Conservation (phyloP, 2,113 vertebrate species). For the Trinectes maculatus region DNA sequence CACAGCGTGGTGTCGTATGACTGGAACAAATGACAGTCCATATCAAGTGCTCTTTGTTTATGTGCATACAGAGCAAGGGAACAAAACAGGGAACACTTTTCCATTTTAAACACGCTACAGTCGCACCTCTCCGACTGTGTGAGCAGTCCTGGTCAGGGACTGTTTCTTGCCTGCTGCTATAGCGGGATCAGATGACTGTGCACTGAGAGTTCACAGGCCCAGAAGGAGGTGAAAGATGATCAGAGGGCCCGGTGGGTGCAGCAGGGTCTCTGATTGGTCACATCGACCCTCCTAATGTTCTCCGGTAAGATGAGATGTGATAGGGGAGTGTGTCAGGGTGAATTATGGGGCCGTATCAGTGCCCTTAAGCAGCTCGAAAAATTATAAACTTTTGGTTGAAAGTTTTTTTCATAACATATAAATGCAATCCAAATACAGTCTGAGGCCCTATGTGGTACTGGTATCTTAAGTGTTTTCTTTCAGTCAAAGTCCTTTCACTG, state of each 20-base stretch:
- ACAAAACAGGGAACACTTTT: conserved; percentile 26
- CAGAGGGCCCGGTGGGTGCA: conserved; percentile 59
- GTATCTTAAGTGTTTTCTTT: not conserved
- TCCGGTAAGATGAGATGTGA: conserved; percentile 57
- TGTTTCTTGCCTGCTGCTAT: conserved; percentile 52
- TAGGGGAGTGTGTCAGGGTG: conserved; percentile 41
- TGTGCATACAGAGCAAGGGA: not conserved
- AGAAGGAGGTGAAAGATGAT: conserved; percentile 73
- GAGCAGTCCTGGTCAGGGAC: conserved; percentile 40
- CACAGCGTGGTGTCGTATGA: conserved; percentile 17
- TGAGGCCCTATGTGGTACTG: not conserved
- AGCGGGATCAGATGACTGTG: conserved; percentile 69
- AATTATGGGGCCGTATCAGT: conserved; percentile 36
- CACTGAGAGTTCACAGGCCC: conserved; percentile 63
- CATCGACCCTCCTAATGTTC: conserved; percentile 64
- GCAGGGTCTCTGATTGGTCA: conserved; percentile 61
- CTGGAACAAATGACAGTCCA: conserved; percentile 26
- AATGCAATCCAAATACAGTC: conserved; percentile 17
- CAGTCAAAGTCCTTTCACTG: conserved; percentile 12
- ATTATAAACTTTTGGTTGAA: conserved; percentile 7
- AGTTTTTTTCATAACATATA: conserved; percentile 22
- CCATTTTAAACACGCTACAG: conserved; percentile 30
- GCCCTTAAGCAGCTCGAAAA: conserved; percentile 41
- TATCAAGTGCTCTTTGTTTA: conserved; percentile 18
- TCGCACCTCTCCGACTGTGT: conserved; percentile 31